Evolutionary conservation across 1,140 invertebrate species (phyloP), one percentile per base, ranked within the genome.

Genomic region (Stegodyphus dumicola): DNA sequence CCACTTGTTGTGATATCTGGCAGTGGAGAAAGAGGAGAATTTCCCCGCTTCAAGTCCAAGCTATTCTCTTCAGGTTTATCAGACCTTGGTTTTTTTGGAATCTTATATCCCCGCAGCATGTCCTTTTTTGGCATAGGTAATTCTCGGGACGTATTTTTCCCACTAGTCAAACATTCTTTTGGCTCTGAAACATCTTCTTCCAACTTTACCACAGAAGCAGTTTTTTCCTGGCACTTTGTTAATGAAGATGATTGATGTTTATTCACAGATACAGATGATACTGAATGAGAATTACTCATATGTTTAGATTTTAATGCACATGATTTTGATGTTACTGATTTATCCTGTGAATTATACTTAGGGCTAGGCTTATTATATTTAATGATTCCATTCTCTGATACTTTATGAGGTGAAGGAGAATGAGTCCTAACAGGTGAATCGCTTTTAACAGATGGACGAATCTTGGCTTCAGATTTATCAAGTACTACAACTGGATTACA

Each of bases 141-240:
- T 51, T 33, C 60, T 15, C 11, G 10, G 6, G 48, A 6, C 13
- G 18, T 54, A 54, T 77, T 64, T 13, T 76, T 66, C 53, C 49
- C 10, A 15, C 17, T 10, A 56, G 17, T 9, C 6, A 15, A 13
- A 10, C 7, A 7, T 18, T 69, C 64, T n/a, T 76, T 67, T 70
- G 15, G 18, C 6, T 85, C 81, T 6, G 13, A 13, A 65, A 70
- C 15, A n/a, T 17, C 17, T 5, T 65, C 52, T 13, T 69, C 65
- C 6, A 49, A 0, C n/a, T 49, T 71, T 7, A 9, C 9, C 5
- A 18, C 56, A 52, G 64, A 33, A 54, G n/a, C 11, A 70, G 64
- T 77, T 77, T 85, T 85, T 69, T 85, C 74, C 74, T 85, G 81
- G 74, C 73, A 76, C 74, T 77, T 85, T 6, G 33, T 77, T 9